Evolutionary conservation across 2,113 vertebrate species (phyloP).

Genomic region (Barbus barbus): DNA sequence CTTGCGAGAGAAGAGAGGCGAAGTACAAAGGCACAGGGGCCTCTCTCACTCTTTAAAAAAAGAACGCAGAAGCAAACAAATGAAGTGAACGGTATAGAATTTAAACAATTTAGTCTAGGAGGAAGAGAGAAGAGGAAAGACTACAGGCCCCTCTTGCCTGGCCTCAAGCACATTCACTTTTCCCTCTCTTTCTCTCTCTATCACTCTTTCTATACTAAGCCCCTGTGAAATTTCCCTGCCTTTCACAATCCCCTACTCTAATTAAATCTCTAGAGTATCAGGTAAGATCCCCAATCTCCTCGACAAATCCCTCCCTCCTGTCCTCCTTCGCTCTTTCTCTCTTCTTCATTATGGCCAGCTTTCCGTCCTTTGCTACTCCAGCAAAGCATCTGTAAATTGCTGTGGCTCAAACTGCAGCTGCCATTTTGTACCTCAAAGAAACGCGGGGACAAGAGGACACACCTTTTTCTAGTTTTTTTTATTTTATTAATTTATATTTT

Average conservation of each 20-base stretch:
- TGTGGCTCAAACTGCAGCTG: slow-evolving; percentile 44
- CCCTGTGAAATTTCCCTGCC: slow-evolving; percentile 89
- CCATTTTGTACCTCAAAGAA: slow-evolving; percentile 39
- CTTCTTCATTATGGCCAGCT: slow-evolving; percentile 52
- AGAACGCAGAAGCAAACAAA: slow-evolving; percentile 90
- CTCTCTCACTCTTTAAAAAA: slow-evolving; percentile 71
- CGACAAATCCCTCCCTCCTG: slow-evolving; percentile 63
- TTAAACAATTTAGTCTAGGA: slow-evolving; percentile 93
- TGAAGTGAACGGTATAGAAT: slow-evolving; percentile 96
- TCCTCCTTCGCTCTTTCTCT: slow-evolving; percentile 56
- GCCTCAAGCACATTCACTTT: slow-evolving; percentile 59
- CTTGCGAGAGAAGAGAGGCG: slow-evolving; percentile 73
- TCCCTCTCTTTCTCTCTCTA: slow-evolving; percentile 71
- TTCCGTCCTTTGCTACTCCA: slow-evolving; percentile 33
- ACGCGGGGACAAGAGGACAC: background rate
- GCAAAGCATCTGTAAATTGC: slow-evolving; percentile 46
- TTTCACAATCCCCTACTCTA: slow-evolving; percentile 86
- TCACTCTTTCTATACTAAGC: slow-evolving; percentile 82
- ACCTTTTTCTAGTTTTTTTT: background rate
- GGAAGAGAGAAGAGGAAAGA: slow-evolving; percentile 79
- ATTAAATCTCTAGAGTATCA: slow-evolving; percentile 92
- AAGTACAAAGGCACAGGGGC: slow-evolving; percentile 78
- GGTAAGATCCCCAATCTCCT: slow-evolving; percentile 79
- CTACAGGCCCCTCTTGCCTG: slow-evolving; percentile 63
- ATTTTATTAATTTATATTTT: too few relatives aligned